These are phyloP conservation scores for Ganaspis brasiliensis DNA, from an alignment of 2,888 invertebrate species.

Conservation along the genomic window DNA sequence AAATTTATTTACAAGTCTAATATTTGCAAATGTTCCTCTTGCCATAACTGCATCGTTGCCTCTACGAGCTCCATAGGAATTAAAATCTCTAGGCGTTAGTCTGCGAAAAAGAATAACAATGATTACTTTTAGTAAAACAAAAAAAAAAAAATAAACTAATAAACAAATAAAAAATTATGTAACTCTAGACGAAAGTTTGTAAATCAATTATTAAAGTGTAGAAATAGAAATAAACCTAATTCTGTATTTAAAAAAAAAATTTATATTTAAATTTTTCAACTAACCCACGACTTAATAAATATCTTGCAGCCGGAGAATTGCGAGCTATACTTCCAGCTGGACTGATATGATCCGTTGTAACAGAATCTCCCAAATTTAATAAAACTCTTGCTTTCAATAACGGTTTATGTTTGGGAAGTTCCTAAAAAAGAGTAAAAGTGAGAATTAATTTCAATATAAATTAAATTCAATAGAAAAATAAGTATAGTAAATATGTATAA, in stretches of 20 bases:
- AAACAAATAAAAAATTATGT: not conserved
- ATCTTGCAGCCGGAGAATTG: slow-evolving; percentile 95
- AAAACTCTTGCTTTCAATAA: slow-evolving; percentile 91
- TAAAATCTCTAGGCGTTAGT: slow-evolving; percentile 95
- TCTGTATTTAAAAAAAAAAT: too few species aligned
- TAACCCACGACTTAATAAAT: slow-evolving; percentile 87
- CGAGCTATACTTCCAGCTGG: slow-evolving; percentile 98
- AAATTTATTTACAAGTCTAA: slow-evolving; percentile 96
- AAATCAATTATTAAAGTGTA: too few species aligned
- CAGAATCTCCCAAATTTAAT: slow-evolving; percentile 95
- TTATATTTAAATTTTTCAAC: slow-evolving; percentile 62
- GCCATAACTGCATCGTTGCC: slow-evolving; percentile 99
- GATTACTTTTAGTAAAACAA: slow-evolving; percentile 7
- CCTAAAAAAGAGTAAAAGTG: slow-evolving; percentile 77
- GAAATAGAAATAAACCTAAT: too few species aligned
- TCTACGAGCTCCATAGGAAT: slow-evolving; percentile 98
- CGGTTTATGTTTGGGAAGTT: slow-evolving; percentile 84
- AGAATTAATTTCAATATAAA: not conserved
- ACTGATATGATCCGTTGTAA: slow-evolving; percentile 99
- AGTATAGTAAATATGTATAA: not conserved
- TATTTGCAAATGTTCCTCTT: slow-evolving; percentile 99
- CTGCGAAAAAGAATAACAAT: slow-evolving; percentile 80
- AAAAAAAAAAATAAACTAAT: not conserved
- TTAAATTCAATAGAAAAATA: not conserved
- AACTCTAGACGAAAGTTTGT: too few species aligned